Base-by-base conservation (phyloP, 1,140 invertebrate genomes). In the Chironomus tepperi region DNA sequence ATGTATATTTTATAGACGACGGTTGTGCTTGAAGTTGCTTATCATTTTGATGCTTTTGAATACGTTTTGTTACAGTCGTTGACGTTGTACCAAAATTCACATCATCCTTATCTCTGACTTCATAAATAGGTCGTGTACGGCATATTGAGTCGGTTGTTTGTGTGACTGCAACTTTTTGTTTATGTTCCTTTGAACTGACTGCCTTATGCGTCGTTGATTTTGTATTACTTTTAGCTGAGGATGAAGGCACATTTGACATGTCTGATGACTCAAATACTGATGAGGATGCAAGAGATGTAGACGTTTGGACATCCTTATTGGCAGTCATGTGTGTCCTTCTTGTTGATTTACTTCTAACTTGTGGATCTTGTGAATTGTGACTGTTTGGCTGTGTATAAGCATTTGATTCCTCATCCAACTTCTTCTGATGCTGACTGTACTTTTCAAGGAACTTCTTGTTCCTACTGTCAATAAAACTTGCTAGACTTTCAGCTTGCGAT, bases 61-160 rank as follows among this genome's bases (percentile, higher is more conserved):
- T 10, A 19, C 65, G 65, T 10, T 70, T 15, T 19, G 65, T 70
- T 8, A 16, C 19, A 18, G 65, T 70, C 9, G 19, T 21, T 19
- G 65, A 70, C 1, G 8, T 70, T 10, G 65, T 70, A 9, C 65
- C 65, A 19, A 19, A 70, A 6, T 18, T 7, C 5, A 6, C 65
- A 12, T 70, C 8, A 7, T 10, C 47, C 47, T 57, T 57, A 12
- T 10, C 9, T 12, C 47, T 2, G 7, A 9, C 19, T 18, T 70
- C 65, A 70, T 19, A 70, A 70, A 70, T 70, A 0, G 65, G 65
- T 19, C 18, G n/a, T 19, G 65, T 70, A 3, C 65, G 65, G 19
- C 65, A 70, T 3, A 70, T 70, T 18, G 65, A 70, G 7, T 70
- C 65, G 19, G 65, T 70, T 5, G 65, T 70, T 70, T 70, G 65